Percentiles rank a stretch among this genome's conserved stretches.
phyloP scores from a whole-genome alignment of 2,113 vertebrate species.

The Misgurnus mizolepis region DNA sequence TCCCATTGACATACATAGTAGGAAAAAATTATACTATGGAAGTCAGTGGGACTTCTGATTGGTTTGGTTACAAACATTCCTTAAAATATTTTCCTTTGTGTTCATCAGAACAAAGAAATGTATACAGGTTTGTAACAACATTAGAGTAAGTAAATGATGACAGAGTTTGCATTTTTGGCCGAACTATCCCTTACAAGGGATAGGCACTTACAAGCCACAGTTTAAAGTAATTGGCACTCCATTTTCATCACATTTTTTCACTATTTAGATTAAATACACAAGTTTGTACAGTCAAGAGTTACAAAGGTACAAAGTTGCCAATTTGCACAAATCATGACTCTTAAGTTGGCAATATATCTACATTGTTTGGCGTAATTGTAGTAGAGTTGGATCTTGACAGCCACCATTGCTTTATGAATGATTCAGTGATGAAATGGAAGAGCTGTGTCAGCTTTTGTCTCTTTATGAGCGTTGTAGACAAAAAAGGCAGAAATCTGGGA shows the following conservation, averaged over 20 bases:
- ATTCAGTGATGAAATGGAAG: constrained; percentile 61
- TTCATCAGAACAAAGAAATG: too few relatives aligned
- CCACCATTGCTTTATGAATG: constrained; percentile 30
- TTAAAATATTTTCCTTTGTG: too few relatives aligned
- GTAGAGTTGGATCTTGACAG: constrained; percentile 20
- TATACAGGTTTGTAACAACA: background rate
- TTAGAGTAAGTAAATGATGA: background rate
- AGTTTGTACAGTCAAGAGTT: background rate
- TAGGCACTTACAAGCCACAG: too few relatives aligned
- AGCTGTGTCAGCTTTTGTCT: constrained; percentile 53
- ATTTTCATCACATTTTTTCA: background rate
- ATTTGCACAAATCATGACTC: background rate
- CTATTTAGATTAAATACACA: background rate
- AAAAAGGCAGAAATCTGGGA: constrained; percentile 62
- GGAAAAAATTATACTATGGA: too few relatives aligned
- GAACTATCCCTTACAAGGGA: too few relatives aligned
- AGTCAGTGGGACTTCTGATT: too few relatives aligned
- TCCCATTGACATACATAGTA: background rate
- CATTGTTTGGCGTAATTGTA: constrained; percentile 18
- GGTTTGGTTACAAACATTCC: too few relatives aligned
- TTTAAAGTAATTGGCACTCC: too few relatives aligned
- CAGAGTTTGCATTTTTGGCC: background rate
- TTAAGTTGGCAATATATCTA: background rate
- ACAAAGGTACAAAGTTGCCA: constrained; percentile 17
- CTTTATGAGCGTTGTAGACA: constrained; percentile 39